Percentiles rank a stretch among this genome's conserved stretches.
Conservation (phyloP, 2,797 vertebrate genomes). For the Dendrocincla fuliginosa region DNA sequence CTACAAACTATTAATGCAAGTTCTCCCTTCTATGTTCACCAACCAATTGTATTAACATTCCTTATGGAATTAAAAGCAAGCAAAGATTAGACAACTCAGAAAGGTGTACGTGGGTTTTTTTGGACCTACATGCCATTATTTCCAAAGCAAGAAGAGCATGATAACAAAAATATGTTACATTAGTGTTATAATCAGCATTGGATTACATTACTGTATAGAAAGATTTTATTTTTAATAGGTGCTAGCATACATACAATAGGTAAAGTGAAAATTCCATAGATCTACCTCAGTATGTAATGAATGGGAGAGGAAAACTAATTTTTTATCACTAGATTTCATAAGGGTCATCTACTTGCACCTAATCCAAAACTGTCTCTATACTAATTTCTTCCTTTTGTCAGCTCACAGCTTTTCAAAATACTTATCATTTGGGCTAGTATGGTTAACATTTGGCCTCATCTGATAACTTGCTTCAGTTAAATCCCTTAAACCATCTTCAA, state of each 20-base stretch:
- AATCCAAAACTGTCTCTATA: not conserved
- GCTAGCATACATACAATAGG: not conserved
- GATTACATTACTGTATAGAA: not conserved
- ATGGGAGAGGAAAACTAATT: not conserved
- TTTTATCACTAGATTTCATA: not conserved
- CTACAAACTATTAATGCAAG: conserved; percentile 1
- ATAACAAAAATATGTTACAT: not conserved
- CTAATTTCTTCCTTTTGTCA: not conserved
- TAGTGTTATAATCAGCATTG: not conserved
- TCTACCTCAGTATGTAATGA: not conserved
- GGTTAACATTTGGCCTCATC: not conserved
- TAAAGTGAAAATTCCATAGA: not conserved
- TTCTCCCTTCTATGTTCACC: not conserved
- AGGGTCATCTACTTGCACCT: not conserved
- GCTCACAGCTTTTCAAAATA: not conserved
- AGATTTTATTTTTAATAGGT: not conserved
- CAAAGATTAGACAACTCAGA: not conserved
- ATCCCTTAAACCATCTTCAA: conserved; percentile 24
- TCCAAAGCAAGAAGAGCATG: not conserved
- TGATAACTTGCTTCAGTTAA: not conserved
- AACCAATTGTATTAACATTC: not conserved
- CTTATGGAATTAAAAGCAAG: conserved; percentile 7
- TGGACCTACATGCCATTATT: not conserved
- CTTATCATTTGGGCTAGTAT: not conserved
- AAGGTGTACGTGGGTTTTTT: not conserved